Conservation (phyloP, 2,113 vertebrate genomes). For the Saguinus imperator region DNA sequence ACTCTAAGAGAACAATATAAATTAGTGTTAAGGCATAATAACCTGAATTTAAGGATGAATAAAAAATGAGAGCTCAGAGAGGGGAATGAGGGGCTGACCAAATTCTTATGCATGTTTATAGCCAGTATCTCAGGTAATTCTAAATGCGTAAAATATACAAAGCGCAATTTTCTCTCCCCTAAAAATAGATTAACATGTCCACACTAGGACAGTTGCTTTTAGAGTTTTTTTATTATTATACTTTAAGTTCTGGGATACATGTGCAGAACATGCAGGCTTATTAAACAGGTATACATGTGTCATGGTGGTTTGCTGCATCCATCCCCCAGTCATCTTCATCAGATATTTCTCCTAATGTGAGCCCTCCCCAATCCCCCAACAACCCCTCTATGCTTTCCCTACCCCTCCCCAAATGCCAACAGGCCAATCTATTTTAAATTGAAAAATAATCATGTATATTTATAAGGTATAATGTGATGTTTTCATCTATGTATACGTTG, state of each 20-base stretch:
- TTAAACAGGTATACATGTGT: no score
- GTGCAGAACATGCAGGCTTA: no score
- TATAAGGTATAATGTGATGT: not conserved
- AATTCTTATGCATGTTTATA: not conserved
- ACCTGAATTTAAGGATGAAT: not conserved
- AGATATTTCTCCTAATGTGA: no score
- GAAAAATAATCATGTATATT: not conserved
- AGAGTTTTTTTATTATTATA: not conserved
- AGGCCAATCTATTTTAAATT: not conserved
- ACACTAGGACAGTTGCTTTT: not conserved
- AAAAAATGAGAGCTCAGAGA: not conserved
- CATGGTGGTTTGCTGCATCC: no score
- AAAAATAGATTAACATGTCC: not conserved
- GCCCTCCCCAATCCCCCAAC: no score
- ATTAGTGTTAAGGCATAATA: not conserved
- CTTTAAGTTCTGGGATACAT: no score
- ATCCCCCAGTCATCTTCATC: no score
- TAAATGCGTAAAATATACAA: not conserved
- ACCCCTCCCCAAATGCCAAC: no score
- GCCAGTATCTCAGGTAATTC: not conserved
- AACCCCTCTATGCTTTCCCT: no score
- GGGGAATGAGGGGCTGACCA: no score
- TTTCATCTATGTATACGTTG: not conserved
- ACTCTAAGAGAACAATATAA: not conserved
- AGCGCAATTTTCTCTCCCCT: not conserved